Evolutionary conservation across 2,113 vertebrate species (phyloP), one percentile per base, ranked within the genome.

Genomic region (Dolichotis patagonum): DNA sequence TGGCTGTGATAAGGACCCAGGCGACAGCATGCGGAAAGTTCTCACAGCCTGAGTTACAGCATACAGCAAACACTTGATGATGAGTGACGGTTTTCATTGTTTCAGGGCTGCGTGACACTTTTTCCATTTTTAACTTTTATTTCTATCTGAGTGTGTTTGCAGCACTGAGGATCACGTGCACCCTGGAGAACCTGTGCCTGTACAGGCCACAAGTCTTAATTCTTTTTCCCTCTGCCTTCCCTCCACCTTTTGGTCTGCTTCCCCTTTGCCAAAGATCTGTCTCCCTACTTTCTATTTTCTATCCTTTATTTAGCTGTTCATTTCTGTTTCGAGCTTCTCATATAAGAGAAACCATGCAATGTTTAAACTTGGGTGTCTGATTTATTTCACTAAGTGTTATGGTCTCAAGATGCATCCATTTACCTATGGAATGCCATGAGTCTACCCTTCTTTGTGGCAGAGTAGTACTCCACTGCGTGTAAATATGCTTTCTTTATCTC

Each of bases 1-100:
- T 65, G 26, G 35, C 4, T 92, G 85, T 92, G 8, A 28, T 78
- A 12, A 96, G 26, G 56, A 81, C 88, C 85, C 78, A 19, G 24
- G 43, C 85, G n/a, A 90, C 19, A 75, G 38, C 11, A 0, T 24
- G 63, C 63, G 43, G 41, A 41, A 91, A 78, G 24, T 65, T 85
- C 41, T 96, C 49, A 56, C 67, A 49, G 35, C 14, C 30, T 38
- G 22, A 43, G 19, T 86, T 65, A 56, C 80, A 56, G 43, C 69
- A 46, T 38, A 56, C n/a, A 35, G 24, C 30, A 60, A 52, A 46
- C 80, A 22, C 30, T 84, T 91, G 54, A 32, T 11, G 35, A 90
- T 56, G 58, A 43, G 26, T 65, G 43, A 84, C 43, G 52, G 1
- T 81, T 90, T 88, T 54, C 43, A n/a, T 62, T 85, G 43, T 22